Evolutionary conservation across 2,888 invertebrate species (phyloP).

Genomic region (Suillia variegata): DNA sequence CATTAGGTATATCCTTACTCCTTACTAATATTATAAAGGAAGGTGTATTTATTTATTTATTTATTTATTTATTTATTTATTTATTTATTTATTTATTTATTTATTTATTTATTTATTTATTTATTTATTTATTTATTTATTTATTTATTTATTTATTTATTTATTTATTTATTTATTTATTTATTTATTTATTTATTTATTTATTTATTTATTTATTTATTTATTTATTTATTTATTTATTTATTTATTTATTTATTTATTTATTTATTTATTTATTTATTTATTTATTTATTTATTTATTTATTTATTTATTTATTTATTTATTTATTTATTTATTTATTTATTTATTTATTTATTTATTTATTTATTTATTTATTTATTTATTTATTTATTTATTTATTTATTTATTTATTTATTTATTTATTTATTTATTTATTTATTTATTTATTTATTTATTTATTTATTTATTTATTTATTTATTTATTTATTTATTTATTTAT

Average conservation of each 20-base stretch:
- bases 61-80: conserved; percentile 19
- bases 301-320: conserved; percentile 2
- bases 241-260: conserved; percentile 6
- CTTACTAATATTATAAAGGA: too few relatives aligned
- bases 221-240: conserved; percentile 4
- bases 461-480: conserved; percentile 9
- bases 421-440: not conserved
- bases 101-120: conserved; percentile 22
- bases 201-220: conserved; percentile 5
- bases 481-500: conserved; percentile 1
- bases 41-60: too few relatives aligned
- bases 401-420: not conserved
- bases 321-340: not conserved
- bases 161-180: conserved; percentile 5
- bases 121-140: conserved; percentile 13
- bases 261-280: conserved; percentile 6
- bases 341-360: conserved; percentile 6
- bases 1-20: conserved; percentile 35
- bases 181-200: conserved; percentile 5
- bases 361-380: conserved; percentile 6
- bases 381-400: conserved; percentile 3
- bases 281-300: conserved; percentile 6
- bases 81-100: conserved; percentile 22
- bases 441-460: conserved; percentile 18
- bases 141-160: conserved; percentile 6